Percentiles rank a stretch among this genome's conserved stretches.
phyloP scores from a whole-genome alignment of 2,888 invertebrate species.

The Sinelater perroti region DNA sequence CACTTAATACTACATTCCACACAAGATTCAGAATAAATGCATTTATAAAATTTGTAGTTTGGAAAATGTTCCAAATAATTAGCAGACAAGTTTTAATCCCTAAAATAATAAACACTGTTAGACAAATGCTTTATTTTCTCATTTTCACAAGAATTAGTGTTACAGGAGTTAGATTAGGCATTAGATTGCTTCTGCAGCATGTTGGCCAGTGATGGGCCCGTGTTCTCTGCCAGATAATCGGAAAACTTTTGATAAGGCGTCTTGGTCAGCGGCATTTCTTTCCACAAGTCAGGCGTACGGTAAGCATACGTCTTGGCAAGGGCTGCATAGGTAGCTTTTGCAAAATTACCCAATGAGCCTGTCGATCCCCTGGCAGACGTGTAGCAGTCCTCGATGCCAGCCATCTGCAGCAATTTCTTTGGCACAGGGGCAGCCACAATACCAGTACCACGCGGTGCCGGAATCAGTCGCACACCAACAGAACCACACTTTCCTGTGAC shows the following conservation, averaged over 20 bases:
- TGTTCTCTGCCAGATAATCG: constrained; percentile 82
- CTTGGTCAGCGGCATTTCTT: constrained; percentile 91
- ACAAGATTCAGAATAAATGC: no score
- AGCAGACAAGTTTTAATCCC: no score
- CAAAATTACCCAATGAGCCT: constrained; percentile 98
- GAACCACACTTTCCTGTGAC: constrained; percentile 99
- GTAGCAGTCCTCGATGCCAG: constrained; percentile 99
- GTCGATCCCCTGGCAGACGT: constrained; percentile 98
- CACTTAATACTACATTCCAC: no score
- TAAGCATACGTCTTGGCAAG: constrained; percentile 99
- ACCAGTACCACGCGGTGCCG: constrained; percentile 99
- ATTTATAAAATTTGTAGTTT: no score
- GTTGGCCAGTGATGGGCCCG: constrained; percentile 60
- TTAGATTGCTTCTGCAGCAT: constrained; percentile 55
- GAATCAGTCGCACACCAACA: constrained; percentile 96
- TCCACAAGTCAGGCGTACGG: constrained; percentile 99
- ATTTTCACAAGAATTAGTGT: no score
- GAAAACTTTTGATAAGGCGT: constrained; percentile 97
- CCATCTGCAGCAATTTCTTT: constrained; percentile 98
- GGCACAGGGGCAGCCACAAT: constrained; percentile 99
- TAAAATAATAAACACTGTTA: no score
- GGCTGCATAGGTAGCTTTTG: constrained; percentile 98
- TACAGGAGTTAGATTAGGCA: constrained; percentile 25
- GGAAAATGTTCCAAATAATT: no score
- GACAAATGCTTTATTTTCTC: no score